Base-by-base conservation (phyloP, 2,888 invertebrate genomes). In the Saturnia pavonia region DNA sequence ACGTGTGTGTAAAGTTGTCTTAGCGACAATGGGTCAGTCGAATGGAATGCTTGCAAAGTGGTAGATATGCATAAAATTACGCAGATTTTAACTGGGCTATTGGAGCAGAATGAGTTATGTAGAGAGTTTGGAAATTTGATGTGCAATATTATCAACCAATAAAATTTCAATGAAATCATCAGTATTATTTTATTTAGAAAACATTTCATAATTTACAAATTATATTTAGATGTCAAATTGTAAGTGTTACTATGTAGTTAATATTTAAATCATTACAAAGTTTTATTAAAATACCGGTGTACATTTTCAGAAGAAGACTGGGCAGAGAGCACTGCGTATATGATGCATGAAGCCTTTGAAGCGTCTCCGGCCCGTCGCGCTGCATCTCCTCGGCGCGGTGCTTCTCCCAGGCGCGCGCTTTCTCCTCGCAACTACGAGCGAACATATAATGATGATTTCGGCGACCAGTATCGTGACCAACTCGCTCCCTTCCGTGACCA, bases 221-320 rank as follows among this genome's bases (percentile, higher is more conserved):
- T 48, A 19, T 19, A 16, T 48, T 22, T 7, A 54, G 22, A 22
- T 54, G 22, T 22, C 22, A 11, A 8, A 7, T 54, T n/a, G 8
- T n/a, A 22, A 22, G 27, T 60, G 14, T 60, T 60, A 25, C 25
- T 16, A 11, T 27, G 27, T 60, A 14, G 14, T 14, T 25, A 25
- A 19, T 51, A 6, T 19, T 51, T 51, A 1, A 51, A 51, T 19
- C 1, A 51, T 51, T n/a, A 12, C 8, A 7, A 3, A 27, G 25
- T 60, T 27, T 54, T 60, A 27, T 60, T 14, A 27, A 27, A 25
- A 60, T 12, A 27, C 14, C 25, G 9, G 1, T 27, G 1, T 60
- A 16, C 2, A 27, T 60, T 82, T 95, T 12, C 95, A 97, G 97
- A 97, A 90, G 97, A 97, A 81, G 97, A 97, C 83, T 97, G 96